phyloP scores from a whole-genome alignment of 2,797 vertebrate genomes.

The Nasua narica region DNA sequence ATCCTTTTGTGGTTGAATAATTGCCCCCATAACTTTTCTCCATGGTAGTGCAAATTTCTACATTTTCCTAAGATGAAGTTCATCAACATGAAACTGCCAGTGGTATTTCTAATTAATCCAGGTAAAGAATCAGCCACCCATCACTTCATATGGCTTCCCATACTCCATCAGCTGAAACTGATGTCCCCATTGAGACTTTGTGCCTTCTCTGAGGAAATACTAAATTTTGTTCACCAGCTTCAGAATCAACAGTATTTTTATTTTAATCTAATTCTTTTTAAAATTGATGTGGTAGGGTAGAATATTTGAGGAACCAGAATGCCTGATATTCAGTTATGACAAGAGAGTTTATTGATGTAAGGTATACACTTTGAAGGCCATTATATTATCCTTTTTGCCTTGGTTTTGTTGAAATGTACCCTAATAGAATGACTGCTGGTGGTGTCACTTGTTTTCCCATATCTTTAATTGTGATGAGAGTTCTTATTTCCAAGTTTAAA shows the following conservation, averaged over 20 bases:
- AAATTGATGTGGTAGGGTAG: neutral
- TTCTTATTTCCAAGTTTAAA: conserved; percentile 23
- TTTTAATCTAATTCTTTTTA: neutral
- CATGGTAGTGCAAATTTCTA: conserved; percentile 34
- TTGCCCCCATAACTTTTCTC: neutral
- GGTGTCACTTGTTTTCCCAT: neutral
- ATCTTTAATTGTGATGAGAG: neutral
- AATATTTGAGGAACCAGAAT: neutral
- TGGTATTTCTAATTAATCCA: neutral
- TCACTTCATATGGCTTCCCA: neutral
- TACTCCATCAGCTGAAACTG: neutral
- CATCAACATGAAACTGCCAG: neutral
- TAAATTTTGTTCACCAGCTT: neutral
- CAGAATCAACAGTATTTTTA: conserved; percentile 8
- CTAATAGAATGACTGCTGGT: neutral
- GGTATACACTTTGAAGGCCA: neutral
- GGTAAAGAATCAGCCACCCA: neutral
- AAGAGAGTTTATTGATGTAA: neutral
- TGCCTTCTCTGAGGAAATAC: neutral
- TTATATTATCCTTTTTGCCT: neutral
- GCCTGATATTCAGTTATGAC: neutral
- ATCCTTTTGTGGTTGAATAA: conserved; percentile 48
- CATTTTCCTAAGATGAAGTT: conserved; percentile 52
- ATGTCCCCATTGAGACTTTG: neutral
- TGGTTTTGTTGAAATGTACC: conserved; percentile 11